Percentiles rank a stretch among this genome's conserved stretches.
Conservation (phyloP, 1,140 invertebrate genomes). For the Cyphomyrmex costatus region DNA sequence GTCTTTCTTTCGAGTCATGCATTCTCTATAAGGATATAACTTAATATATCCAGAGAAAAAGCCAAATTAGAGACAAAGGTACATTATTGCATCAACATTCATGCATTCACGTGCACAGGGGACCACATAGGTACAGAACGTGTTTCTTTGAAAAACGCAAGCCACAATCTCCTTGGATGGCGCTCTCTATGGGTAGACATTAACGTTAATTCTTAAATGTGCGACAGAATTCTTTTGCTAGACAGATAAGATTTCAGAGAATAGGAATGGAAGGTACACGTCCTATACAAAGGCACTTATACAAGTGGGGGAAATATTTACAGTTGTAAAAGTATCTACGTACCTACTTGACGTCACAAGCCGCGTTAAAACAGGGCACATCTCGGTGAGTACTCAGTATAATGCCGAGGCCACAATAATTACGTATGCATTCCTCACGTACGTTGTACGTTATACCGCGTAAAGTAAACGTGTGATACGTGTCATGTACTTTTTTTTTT, state of each 20-base stretch:
- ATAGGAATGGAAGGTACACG: slow-evolving; percentile 15
- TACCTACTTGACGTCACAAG: slow-evolving; percentile 87
- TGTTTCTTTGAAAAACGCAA: slow-evolving; percentile 49
- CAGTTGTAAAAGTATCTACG: slow-evolving; percentile 80
- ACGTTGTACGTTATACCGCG: slow-evolving; percentile 60
- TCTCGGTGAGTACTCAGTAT: slow-evolving; percentile 86
- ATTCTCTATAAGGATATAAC: slow-evolving; percentile 14
- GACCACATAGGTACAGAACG: slow-evolving; percentile 19
- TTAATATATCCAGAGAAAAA: slow-evolving; percentile 17
- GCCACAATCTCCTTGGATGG: slow-evolving; percentile 37
- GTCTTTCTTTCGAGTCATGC: not conserved
- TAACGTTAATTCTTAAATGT: slow-evolving; percentile 18
- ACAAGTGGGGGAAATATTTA: slow-evolving; percentile 63
- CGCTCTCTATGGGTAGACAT: slow-evolving; percentile 1
- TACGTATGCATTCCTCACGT: slow-evolving; percentile 77
- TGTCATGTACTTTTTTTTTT: slow-evolving; percentile 5
- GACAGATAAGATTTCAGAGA: slow-evolving; percentile 15
- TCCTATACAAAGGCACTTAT: slow-evolving; percentile 17
- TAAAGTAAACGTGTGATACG: slow-evolving; percentile 16
- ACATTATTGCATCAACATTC: slow-evolving; percentile 12
- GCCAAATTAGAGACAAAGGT: not conserved
- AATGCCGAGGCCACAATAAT: slow-evolving; percentile 80
- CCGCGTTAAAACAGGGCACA: slow-evolving; percentile 87
- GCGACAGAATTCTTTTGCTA: not conserved
- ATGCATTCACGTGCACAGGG: slow-evolving; percentile 22